These are phyloP conservation scores for Orchestes rusci DNA, from an alignment of 2,888 invertebrate species.

Conservation along the genomic window DNA sequence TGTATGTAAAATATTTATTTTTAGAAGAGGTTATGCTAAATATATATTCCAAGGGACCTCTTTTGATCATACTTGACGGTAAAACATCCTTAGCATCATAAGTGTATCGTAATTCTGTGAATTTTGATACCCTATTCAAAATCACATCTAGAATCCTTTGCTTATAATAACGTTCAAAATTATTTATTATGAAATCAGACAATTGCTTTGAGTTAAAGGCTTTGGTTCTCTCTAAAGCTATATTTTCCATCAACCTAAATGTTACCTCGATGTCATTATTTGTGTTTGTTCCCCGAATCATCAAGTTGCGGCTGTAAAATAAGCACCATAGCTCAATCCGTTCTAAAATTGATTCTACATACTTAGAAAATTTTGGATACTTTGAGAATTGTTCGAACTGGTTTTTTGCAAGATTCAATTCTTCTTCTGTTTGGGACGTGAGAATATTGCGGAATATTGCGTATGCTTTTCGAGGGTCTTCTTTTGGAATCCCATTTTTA, in stretches of 20 bases:
- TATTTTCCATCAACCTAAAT: slow-evolving; percentile 9
- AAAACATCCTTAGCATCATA: slow-evolving; percentile 10
- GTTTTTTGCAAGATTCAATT: slow-evolving; percentile 2
- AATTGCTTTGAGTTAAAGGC: slow-evolving; percentile 7
- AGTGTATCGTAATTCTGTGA: slow-evolving; percentile 12
- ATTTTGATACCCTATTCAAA: slow-evolving; percentile 9
- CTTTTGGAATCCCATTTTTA: slow-evolving; percentile 18
- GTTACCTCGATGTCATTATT: slow-evolving; percentile 10
- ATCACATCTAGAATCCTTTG: slow-evolving; percentile 9
- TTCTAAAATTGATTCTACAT: slow-evolving; percentile 7
- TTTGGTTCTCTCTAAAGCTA: slow-evolving; percentile 7
- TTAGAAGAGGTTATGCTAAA: slow-evolving; percentile 16
- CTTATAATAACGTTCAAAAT: slow-evolving; percentile 11
- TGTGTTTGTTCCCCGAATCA: slow-evolving; percentile 5
- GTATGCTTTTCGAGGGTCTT: slow-evolving; percentile 9
- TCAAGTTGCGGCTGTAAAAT: slow-evolving; percentile 6
- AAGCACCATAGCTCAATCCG: slow-evolving; percentile 6
- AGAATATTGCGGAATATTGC: slow-evolving; percentile 10
- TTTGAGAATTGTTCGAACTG: slow-evolving; percentile 6
- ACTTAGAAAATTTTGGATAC: slow-evolving; percentile 9
- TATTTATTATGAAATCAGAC: slow-evolving; percentile 8
- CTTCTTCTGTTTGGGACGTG: slow-evolving; percentile 2
- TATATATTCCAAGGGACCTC: slow-evolving; percentile 11
- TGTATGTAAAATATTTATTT: slow-evolving; percentile 15
- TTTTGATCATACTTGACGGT: slow-evolving; percentile 12